Evolutionary conservation across 2,113 vertebrate genomes (phyloP), one percentile per base, ranked within the genome.

Genomic region (Lepus americanus): DNA sequence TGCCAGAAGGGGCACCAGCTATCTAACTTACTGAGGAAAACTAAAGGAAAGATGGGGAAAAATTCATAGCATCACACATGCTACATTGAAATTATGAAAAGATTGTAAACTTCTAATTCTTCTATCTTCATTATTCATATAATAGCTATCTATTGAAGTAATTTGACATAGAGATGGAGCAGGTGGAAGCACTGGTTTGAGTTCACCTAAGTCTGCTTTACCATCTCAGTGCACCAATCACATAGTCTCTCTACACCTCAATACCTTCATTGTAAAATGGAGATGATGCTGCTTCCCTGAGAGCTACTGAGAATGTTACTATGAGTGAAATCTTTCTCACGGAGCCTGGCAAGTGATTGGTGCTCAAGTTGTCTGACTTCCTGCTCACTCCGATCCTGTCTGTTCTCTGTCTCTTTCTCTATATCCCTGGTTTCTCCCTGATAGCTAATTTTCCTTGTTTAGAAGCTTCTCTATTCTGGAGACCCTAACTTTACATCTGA

Each of bases 321-420:
- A 36, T 36, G 96, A 94, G 36, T 51, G 29, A 55, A 85, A 94
- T 44, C 78, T 14, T 90, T 67, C 76, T 76, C 91, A 70, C 29
- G 77, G 44, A 36, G 29, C 67, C 87, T 69, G 39, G 12, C 1
- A 25, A 16, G 5, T 64, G 23, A 23, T 27, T 19, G n/a, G 9
- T 20, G 8, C 9, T 78, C 9, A 81, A 81, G 44, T n/a, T 14
- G 29, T 25, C 33, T 51, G 17, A 13, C 8, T 51, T 91, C 27
- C 19, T 10, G 85, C 49, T 11, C 2, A n/a, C 51, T 20, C 11
- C 2, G 14, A 5, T 39, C 22, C 25, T n/a, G 36, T 79, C 14
- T 39, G 51, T 5, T 4, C 7, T 81, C 27, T 44, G 8, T 66
- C 7, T 12, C 39, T 78, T 74, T 10, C 1, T 73, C 63, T 23